phyloP scores from a whole-genome alignment of 2,113 vertebrate species.

The Spizaetus ornatus region DNA sequence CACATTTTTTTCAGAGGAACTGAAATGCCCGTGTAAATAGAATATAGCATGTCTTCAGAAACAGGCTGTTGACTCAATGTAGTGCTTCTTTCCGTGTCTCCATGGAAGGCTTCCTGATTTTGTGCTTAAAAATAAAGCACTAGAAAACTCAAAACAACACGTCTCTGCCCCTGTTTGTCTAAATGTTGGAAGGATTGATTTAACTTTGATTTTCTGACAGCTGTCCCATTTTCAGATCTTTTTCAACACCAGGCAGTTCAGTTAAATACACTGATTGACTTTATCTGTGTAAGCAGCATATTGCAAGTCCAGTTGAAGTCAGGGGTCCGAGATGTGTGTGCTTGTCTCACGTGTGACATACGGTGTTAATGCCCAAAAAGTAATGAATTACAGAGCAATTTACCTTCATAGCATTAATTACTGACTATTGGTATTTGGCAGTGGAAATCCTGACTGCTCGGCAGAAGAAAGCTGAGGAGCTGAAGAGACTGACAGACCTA shows the following conservation, averaged over 20 bases:
- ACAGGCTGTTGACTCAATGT: background rate
- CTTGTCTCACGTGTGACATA: background rate
- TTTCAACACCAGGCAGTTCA: background rate
- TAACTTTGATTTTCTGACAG: background rate
- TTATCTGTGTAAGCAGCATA: background rate
- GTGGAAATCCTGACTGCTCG: slow-evolving; percentile 82
- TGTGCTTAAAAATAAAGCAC: background rate
- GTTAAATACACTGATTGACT: background rate
- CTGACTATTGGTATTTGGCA: slow-evolving; percentile 57
- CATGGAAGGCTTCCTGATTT: background rate
- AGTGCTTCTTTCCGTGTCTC: background rate
- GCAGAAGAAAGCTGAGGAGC: slow-evolving; percentile 80
- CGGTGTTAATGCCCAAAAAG: background rate
- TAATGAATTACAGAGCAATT: background rate
- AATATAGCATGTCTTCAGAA: background rate
- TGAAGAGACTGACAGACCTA: slow-evolving; percentile 77
- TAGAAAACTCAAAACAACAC: background rate
- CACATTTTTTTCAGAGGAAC: background rate
- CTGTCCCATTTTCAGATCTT: background rate
- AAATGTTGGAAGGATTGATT: background rate
- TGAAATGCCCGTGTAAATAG: background rate
- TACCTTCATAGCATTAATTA: slow-evolving; percentile 6
- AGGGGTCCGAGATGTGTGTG: background rate
- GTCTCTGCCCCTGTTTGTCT: background rate
- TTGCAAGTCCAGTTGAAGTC: background rate